Percentiles rank a stretch among this genome's conserved stretches.
phyloP scores from a whole-genome alignment of 2,797 vertebrate species.

The Pangasius larnaudii region DNA sequence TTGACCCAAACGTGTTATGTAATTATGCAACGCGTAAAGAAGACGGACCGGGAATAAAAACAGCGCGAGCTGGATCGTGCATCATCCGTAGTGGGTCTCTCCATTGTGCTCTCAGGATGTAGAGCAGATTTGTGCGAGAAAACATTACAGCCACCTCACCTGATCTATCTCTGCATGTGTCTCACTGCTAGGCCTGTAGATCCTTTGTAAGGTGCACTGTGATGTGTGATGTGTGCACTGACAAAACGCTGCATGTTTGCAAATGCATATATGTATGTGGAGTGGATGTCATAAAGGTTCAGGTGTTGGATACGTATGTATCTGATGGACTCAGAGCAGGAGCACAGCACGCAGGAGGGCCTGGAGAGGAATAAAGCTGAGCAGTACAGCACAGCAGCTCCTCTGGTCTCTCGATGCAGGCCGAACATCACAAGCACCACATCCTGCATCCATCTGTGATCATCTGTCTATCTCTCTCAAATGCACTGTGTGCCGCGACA shows the following conservation, averaged over 20 bases:
- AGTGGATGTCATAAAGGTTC: background rate
- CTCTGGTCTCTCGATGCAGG: constrained; percentile 22
- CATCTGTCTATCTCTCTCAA: background rate
- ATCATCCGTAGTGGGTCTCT: constrained; percentile 36
- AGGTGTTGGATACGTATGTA: background rate
- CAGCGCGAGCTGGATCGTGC: constrained; percentile 5
- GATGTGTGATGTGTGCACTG: constrained; percentile 1
- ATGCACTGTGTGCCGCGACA: background rate
- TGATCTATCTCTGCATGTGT: constrained; percentile 18
- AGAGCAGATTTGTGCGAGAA: constrained; percentile 16
- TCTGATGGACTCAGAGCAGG: background rate
- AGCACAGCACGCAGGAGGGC: constrained; percentile 29
- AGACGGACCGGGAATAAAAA: constrained; percentile 26
- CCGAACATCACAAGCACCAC: background rate
- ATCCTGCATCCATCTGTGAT: background rate
- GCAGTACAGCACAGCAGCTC: background rate
- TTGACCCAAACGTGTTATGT: constrained; percentile 57
- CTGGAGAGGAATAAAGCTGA: constrained; percentile 4
- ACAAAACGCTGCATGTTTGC: constrained; percentile 1
- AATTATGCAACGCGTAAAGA: constrained; percentile 49
- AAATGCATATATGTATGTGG: background rate
- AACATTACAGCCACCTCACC: constrained; percentile 20
- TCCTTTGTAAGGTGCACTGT: constrained; percentile 37
- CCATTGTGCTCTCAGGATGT: constrained; percentile 52
- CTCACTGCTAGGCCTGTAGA: constrained; percentile 25